Evolutionary conservation across 2,797 vertebrate genomes (phyloP).

Genomic region (Enteromius afrohamiltoni): DNA sequence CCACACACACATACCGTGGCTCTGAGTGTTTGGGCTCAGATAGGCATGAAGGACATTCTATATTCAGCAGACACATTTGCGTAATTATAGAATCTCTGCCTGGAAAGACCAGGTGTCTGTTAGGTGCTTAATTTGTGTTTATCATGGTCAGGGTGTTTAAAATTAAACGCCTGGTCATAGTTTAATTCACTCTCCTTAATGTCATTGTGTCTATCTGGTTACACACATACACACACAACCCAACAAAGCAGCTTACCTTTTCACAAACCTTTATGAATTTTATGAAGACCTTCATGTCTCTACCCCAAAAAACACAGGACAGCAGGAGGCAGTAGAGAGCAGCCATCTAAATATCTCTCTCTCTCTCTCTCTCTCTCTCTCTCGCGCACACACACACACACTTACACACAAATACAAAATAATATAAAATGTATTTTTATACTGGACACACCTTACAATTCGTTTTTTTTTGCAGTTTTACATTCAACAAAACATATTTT

Average conservation of each 20-base stretch:
- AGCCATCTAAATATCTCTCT: background rate
- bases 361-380: background rate
- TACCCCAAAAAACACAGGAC: constrained; percentile 26
- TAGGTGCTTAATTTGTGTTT: constrained; percentile 34
- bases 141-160: constrained; percentile 38
- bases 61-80: constrained; percentile 44
- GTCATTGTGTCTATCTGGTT: constrained; percentile 22
- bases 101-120: constrained; percentile 19
- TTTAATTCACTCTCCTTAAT: constrained; percentile 47
- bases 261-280: constrained; percentile 18
- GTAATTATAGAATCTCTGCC: constrained; percentile 43
- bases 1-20: background rate
- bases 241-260: constrained; percentile 14
- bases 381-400: too few relatives aligned
- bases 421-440: background rate
- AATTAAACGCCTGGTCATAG: constrained; percentile 39
- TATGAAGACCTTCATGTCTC: background rate
- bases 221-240: constrained; percentile 4
- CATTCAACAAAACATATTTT: background rate
- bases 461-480: background rate
- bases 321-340: constrained; percentile 43
- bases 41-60: constrained; percentile 50
- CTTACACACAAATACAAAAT: background rate
- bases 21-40: constrained; percentile 35
- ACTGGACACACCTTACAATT: background rate